A percentile compares a stretch with the other conserved stretches of the same genome.
phyloP scores from a whole-genome alignment of 2,888 invertebrate genomes.

The Trachelus troglodyta region DNA sequence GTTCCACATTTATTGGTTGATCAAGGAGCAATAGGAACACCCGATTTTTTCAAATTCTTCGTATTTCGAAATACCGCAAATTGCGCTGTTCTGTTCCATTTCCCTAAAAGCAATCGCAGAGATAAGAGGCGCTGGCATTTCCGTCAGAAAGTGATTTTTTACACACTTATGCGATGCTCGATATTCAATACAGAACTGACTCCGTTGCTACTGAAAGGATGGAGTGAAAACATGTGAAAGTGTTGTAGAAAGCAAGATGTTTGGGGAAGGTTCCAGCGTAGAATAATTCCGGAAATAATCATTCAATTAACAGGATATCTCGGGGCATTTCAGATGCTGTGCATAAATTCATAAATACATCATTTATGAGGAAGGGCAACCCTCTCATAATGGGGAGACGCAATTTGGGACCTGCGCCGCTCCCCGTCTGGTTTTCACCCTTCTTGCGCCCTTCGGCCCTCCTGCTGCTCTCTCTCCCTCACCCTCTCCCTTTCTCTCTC shows the following conservation, averaged over 20 bases:
- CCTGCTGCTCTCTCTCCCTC: not conserved
- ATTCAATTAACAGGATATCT: slow-evolving; percentile 28
- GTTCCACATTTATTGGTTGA: not conserved
- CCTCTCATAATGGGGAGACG: slow-evolving; percentile 13
- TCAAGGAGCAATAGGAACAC: not conserved
- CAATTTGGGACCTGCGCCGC: slow-evolving; percentile 12
- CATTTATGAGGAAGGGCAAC: slow-evolving; percentile 23
- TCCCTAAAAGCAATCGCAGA: not conserved
- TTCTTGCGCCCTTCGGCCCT: not conserved
- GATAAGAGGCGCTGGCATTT: not conserved
- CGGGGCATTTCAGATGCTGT: slow-evolving; percentile 8
- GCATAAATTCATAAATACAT: slow-evolving; percentile 30
- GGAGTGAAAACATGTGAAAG: not conserved
- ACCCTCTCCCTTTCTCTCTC: no score
- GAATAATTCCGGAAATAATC: slow-evolving; percentile 19
- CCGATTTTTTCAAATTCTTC: not conserved
- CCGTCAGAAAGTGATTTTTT: no score
- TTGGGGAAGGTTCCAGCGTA: not conserved
- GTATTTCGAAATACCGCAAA: not conserved
- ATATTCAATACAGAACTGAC: not conserved
- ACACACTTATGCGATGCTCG: no score
- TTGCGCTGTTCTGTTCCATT: not conserved
- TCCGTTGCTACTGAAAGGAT: not conserved
- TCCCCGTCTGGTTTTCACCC: not conserved
- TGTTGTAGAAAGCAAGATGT: not conserved